phyloP scores from a whole-genome alignment of 1,140 invertebrate genomes.

The Dreissena polymorpha region DNA sequence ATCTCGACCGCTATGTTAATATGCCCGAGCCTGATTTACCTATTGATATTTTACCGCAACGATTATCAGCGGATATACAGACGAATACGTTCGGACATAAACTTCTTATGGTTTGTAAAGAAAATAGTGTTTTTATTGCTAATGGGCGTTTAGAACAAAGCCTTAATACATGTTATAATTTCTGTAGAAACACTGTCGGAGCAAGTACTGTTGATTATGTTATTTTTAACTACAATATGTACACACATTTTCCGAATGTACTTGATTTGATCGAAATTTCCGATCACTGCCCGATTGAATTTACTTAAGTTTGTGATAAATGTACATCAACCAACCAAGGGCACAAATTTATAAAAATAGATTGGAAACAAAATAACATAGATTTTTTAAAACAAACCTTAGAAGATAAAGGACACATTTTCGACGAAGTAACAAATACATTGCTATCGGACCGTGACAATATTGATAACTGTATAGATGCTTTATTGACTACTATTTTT shows the following conservation, averaged over 20 bases:
- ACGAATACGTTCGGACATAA: slow-evolving; percentile 5
- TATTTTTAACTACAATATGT: not conserved
- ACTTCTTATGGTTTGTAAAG: slow-evolving; percentile 4
- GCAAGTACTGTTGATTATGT: slow-evolving; percentile 11
- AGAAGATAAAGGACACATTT: slow-evolving; percentile 1
- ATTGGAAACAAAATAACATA: not conserved
- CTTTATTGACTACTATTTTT: too few species aligned
- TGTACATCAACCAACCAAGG: not conserved
- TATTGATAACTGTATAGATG: slow-evolving; percentile 6
- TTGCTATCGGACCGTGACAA: not conserved
- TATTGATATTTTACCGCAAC: not conserved
- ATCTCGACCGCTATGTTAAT: slow-evolving; percentile 19
- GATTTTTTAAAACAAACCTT: not conserved
- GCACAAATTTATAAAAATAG: slow-evolving; percentile 8
- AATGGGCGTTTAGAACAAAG: slow-evolving; percentile 9
- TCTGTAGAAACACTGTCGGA: not conserved
- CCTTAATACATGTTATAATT: slow-evolving; percentile 9
- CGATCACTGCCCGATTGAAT: slow-evolving; percentile 9
- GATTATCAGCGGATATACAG: not conserved
- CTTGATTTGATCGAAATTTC: slow-evolving; percentile 10
- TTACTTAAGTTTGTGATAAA: not conserved
- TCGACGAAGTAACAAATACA: slow-evolving; percentile 1
- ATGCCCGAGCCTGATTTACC: not conserved
- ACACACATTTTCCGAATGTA: not conserved
- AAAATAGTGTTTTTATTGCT: slow-evolving; percentile 14